Percentiles rank a stretch among this genome's conserved stretches.
phyloP scores from a whole-genome alignment of 2,888 invertebrate genomes.

The Oithona nana region DNA sequence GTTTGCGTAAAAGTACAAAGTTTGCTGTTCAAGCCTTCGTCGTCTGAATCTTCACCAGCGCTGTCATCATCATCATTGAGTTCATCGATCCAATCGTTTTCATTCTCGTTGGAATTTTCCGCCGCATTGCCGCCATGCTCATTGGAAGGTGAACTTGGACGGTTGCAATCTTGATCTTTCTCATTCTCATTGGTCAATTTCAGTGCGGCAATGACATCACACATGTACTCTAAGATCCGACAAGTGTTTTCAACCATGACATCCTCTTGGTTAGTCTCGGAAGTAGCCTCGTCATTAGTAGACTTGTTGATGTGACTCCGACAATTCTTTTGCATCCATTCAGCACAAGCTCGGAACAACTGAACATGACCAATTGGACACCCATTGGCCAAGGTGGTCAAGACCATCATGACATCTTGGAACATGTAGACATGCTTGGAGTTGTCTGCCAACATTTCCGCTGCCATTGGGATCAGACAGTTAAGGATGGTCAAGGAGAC shows the following conservation, averaged over 20 bases:
- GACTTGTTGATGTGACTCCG: slow-evolving; percentile 21
- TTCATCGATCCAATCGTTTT: slow-evolving; percentile 71
- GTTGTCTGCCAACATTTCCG: slow-evolving; percentile 40
- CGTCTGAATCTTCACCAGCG: slow-evolving; percentile 75
- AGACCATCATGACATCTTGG: slow-evolving; percentile 51
- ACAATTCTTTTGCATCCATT: slow-evolving; percentile 38
- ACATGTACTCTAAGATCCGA: slow-evolving; percentile 51
- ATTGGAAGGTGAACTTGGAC: slow-evolving; percentile 9
- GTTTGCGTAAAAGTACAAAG: slow-evolving; percentile 91
- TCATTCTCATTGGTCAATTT: slow-evolving; percentile 25
- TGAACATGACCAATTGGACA: slow-evolving; percentile 56
- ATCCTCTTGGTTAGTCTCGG: slow-evolving; percentile 23
- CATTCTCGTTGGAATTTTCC: slow-evolving; percentile 30
- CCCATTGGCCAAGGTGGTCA: slow-evolving; percentile 66
- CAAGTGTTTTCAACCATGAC: slow-evolving; percentile 54
- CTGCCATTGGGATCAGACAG: slow-evolving; percentile 52
- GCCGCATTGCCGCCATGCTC: slow-evolving; percentile 17
- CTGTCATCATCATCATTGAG: slow-evolving; percentile 70
- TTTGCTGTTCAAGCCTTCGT: slow-evolving; percentile 70
- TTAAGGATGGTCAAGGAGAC: slow-evolving; percentile 45
- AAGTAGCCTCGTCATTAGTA: background rate
- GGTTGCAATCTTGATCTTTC: slow-evolving; percentile 11
- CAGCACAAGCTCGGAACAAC: slow-evolving; percentile 55
- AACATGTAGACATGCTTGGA: slow-evolving; percentile 50
- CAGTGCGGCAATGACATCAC: slow-evolving; percentile 44